Percentiles rank a stretch among this genome's conserved stretches.
Conservation (phyloP, 2,888 invertebrate genomes). For the Apotomis turbidana region DNA sequence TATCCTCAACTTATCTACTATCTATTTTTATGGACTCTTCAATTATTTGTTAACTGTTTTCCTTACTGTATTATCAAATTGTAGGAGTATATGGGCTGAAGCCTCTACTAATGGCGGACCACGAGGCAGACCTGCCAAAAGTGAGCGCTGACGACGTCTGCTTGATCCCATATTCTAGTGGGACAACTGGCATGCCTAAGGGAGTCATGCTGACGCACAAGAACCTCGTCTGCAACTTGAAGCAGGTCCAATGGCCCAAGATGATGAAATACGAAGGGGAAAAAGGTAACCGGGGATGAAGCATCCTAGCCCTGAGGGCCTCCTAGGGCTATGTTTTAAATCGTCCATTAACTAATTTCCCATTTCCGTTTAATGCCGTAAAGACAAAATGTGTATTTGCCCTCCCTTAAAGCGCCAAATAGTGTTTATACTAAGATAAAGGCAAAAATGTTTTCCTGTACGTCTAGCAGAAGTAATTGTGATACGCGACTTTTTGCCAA, state of each 20-base stretch:
- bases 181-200: constrained; percentile 93
- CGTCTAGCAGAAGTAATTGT: too few relatives aligned
- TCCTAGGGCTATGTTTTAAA: too few relatives aligned
- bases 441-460: too few relatives aligned
- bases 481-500: too few relatives aligned
- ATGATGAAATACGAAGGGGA: constrained; percentile 73
- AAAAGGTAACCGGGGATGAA: constrained; percentile 59
- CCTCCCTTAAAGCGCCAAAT: too few relatives aligned
- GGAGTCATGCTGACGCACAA: constrained; percentile 90
- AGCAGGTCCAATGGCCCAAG: constrained; percentile 74
- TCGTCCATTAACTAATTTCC: too few relatives aligned
- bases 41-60: neutral
- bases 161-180: constrained; percentile 85
- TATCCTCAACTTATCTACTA: too few relatives aligned
- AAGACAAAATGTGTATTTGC: too few relatives aligned
- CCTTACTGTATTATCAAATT: constrained; percentile 43
- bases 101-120: constrained; percentile 72
- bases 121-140: constrained; percentile 70
- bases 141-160: constrained; percentile 80
- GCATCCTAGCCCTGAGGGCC: too few relatives aligned
- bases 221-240: constrained; percentile 85
- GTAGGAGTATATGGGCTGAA: constrained; percentile 76
- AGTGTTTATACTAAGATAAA: too few relatives aligned
- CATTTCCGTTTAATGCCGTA: too few relatives aligned
- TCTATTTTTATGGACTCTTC: too few relatives aligned